Evolutionary conservation across 2,113 vertebrate genomes (phyloP).

Genomic region (Columbina picui): DNA sequence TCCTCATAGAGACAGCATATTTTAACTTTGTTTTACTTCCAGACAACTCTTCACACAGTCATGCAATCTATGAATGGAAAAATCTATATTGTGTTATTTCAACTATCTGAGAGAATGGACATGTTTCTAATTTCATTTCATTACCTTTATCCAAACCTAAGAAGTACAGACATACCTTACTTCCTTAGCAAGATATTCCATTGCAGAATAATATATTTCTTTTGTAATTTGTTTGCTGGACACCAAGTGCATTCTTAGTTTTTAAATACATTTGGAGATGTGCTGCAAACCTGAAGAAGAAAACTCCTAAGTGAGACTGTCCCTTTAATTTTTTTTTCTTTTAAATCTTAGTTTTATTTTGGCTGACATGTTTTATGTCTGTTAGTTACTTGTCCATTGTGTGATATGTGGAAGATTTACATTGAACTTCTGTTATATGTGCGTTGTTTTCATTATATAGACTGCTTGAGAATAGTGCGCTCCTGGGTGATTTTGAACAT

Average conservation of each 20-base stretch:
- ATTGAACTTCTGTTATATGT: conserved; percentile 82
- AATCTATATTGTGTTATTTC: conserved; percentile 60
- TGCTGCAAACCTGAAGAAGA: conserved; percentile 75
- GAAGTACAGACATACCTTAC: conserved; percentile 43
- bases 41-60: conserved; percentile 69
- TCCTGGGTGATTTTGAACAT: conserved; percentile 89
- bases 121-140: conserved; percentile 72
- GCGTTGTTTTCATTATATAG: conserved; percentile 92
- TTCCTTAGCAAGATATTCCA: conserved; percentile 48
- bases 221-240: conserved; percentile 70
- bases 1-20: conserved; percentile 40
- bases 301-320: conserved; percentile 51
- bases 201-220: conserved; percentile 60
- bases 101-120: conserved; percentile 50
- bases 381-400: conserved; percentile 70
- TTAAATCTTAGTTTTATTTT: conserved; percentile 18
- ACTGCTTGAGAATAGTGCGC: conserved; percentile 91
- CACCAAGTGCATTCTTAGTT: conserved; percentile 80
- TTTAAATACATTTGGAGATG: conserved; percentile 70
- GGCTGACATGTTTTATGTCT: conserved; percentile 44
- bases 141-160: conserved; percentile 72
- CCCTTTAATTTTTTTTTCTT: neutral
- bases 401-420: conserved; percentile 69
- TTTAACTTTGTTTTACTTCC: conserved; percentile 74
- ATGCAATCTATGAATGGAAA: conserved; percentile 67